Percentiles rank a stretch among this genome's conserved stretches.
Evolutionary conservation across 2,888 invertebrate species (phyloP).

Genomic region (Cataglyphis rosenhaueri): DNA sequence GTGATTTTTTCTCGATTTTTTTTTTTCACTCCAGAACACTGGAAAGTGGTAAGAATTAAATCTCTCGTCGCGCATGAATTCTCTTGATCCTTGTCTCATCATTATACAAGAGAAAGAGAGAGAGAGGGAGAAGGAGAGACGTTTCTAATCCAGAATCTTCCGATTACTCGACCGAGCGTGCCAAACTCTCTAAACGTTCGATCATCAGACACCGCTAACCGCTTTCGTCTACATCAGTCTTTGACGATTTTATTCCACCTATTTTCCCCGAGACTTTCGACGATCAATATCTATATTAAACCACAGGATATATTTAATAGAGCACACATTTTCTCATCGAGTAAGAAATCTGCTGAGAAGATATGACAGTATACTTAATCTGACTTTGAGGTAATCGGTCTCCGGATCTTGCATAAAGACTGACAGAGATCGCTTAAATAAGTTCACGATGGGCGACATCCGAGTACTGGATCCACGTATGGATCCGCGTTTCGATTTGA

Average conservation of each 20-base stretch:
- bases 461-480: constrained; percentile 87
- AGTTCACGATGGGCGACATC: constrained; percentile 86
- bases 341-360: background rate
- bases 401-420: background rate
- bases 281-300: background rate
- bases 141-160: constrained; percentile 44
- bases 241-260: background rate
- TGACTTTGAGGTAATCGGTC: background rate
- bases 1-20: constrained; percentile 40
- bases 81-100: constrained; percentile 2
- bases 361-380: background rate
- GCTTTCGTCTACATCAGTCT: constrained; percentile 27
- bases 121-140: constrained; percentile 12
- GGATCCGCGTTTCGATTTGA: constrained; percentile 87
- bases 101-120: background rate
- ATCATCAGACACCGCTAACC: constrained; percentile 9
- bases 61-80: constrained; percentile 52
- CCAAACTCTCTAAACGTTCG: constrained; percentile 42
- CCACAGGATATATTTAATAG: background rate
- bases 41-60: constrained; percentile 78
- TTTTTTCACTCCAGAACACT: constrained; percentile 12
- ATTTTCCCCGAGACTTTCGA: background rate
- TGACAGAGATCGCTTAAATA: background rate
- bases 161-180: constrained; percentile 38
- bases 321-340: background rate